Conservation (phyloP, 1,140 invertebrate species). For the Chironomus tepperi region DNA sequence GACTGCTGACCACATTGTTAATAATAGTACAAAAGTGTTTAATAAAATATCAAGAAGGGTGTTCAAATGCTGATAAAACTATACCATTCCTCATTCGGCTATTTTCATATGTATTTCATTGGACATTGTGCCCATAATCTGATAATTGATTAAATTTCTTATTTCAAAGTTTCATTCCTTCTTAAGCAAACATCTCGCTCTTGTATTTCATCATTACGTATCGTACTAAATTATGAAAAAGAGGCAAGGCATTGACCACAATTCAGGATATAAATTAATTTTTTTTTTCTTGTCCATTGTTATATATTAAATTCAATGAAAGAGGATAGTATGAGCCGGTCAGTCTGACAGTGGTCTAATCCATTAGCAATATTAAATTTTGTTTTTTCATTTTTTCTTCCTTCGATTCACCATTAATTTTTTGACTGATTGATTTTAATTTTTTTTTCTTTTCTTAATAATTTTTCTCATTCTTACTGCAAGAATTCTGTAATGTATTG, state of each 20-base stretch:
- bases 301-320: slow-evolving; percentile 6
- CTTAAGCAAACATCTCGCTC: slow-evolving; percentile 2
- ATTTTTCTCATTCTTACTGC: neutral
- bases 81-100: no score
- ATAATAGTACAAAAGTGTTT: no score
- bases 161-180: neutral
- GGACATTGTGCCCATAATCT: neutral
- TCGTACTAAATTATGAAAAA: neutral
- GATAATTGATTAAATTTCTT: slow-evolving; percentile 22
- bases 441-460: neutral
- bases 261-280: slow-evolving; percentile 15
- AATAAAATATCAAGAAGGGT: no score
- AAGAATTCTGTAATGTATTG: neutral
- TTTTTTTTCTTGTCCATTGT: neutral
- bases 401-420: neutral
- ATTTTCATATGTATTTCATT: no score
- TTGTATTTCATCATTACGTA: neutral
- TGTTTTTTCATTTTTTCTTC: neutral
- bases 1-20: no score
- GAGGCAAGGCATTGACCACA: slow-evolving; percentile 16
- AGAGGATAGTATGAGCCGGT: neutral
- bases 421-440: neutral
- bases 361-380: slow-evolving; percentile 20
- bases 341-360: neutral
- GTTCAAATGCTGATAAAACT: no score